Evolutionary conservation across 2,797 vertebrate species (phyloP), one percentile per base, ranked within the genome.

Genomic region (Ctenochaetus hawaiiensis): DNA sequence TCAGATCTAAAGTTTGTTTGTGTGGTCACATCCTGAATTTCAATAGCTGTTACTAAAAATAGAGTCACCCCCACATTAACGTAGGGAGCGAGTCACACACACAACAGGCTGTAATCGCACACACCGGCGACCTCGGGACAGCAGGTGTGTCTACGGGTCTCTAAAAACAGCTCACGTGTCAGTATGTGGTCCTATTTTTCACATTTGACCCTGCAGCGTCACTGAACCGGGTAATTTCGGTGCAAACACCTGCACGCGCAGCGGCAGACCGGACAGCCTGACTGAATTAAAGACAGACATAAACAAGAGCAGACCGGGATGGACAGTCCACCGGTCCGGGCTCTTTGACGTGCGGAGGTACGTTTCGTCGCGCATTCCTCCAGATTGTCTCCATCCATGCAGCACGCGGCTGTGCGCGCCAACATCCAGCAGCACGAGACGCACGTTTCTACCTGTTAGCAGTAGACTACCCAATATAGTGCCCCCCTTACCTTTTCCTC

Each of bases 401-500:
- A 62, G 73, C 69, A 61, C 62, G 67, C 80, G 49, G 44, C 60
- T 60, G 73, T 41, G 77, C 87, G 80, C 84, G 80, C 77, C 74
- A 65, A 47, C 68, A 61, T 64, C 59, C 80, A 70, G 49, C 69
- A 34, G 66, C 74, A 52, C 26, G 26, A 74, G 82, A 75, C 68
- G 73, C 73, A 56, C 57, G 54, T 62, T 52, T 81, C 82, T 92
- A 93, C 94, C 93, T 93, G 91, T 94, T 91, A 82, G 85, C 90
- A 30, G 66, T 47, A 68, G 64, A 64, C 22, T 39, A 9, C 2
- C 26, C 60, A 2, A 6, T 49, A 39, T 11, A 5, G 22, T 1
- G 59, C 60, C 45, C 56, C 54, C 34, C 92, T 93, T 88, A 95
- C 95, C 94, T 92, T 77, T 95, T 18, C 93, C 93, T 85, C 91